Evolutionary conservation across 2,888 invertebrate species (phyloP), one percentile per base, ranked within the genome.

Genomic region (Zygaena filipendulae): DNA sequence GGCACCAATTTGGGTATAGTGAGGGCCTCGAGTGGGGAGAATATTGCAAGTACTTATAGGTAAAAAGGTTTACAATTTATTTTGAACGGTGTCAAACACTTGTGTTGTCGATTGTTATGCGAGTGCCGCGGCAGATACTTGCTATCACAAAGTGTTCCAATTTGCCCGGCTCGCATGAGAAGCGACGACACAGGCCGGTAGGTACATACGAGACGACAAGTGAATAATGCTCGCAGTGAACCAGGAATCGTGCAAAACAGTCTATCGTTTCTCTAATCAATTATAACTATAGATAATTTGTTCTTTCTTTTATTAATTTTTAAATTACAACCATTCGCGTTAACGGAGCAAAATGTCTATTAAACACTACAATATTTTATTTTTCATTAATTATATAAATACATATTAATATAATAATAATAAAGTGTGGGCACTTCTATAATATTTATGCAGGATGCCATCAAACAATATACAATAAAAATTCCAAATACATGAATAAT

Each of bases 291-390:
- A 16, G 16, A 16, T 16, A 16, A 4, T 16, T 7, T n/a, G n/a
- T n/a, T n/a, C n/a, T n/a, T n/a, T n/a, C n/a, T n/a, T n/a, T n/a
- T n/a, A n/a, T n/a, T n/a, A n/a, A n/a, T 55, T 62, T 71, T 68
- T 70, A 60, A 60, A 71, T 72, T 74, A 79, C 79, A 79, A 79
- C 77, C 79, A 59, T 72, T 71, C 63, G 69, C 68, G 62, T 66
- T 59, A 75, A 74, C 61, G 67, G 70, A 74, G 66, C 64, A 67
- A 68, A 70, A 68, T 58, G 55, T 67, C 66, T 74, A 75, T 63
- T 66, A 64, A 66, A 71, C n/a, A n/a, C n/a, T n/a, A n/a, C n/a
- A n/a, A n/a, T n/a, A n/a, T n/a, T n/a, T n/a, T n/a, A n/a, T n/a
- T n/a, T n/a, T n/a, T n/a, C n/a, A n/a, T n/a, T n/a, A n/a, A n/a